A percentile compares a stretch with the other conserved stretches of the same genome.
Conservation (phyloP, 2,888 invertebrate species). For the Lissonota sp. region DNA sequence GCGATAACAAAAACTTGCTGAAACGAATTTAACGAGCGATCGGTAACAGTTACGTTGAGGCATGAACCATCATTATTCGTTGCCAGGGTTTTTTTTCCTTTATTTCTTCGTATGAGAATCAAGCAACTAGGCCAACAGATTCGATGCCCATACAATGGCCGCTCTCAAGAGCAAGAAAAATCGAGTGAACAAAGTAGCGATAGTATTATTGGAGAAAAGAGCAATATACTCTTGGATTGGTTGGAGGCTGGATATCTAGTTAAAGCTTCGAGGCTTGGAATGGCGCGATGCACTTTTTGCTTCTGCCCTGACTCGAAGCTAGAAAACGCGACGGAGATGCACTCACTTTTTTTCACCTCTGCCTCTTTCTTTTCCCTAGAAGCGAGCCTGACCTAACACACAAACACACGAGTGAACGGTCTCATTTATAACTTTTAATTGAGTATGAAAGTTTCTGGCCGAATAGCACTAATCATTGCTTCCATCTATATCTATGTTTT, state of each 20-base stretch:
- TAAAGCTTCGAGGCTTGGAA: slow-evolving; percentile 55
- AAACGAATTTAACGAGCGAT: not conserved
- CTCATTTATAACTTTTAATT: slow-evolving; percentile 81
- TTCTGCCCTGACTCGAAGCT: slow-evolving; percentile 22
- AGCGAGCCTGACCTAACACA: slow-evolving; percentile 27
- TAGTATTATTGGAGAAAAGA: not conserved
- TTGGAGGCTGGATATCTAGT: slow-evolving; percentile 2
- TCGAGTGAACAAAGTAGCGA: not conserved
- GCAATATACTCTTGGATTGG: not conserved
- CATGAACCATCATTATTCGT: too few relatives aligned
- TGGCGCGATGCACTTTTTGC: slow-evolving; percentile 51
- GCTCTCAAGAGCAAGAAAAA: not conserved
- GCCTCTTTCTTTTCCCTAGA: slow-evolving; percentile 2
- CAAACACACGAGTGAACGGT: slow-evolving; percentile 68
- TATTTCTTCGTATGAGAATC: not conserved
- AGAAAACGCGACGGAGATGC: slow-evolving; percentile 34
- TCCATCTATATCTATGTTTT: slow-evolving; percentile 58
- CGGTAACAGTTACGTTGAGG: not conserved
- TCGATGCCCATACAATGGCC: not conserved
- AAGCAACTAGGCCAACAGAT: not conserved
- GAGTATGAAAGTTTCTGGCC: slow-evolving; percentile 76
- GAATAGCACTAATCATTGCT: slow-evolving; percentile 72
- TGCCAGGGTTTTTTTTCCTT: too few relatives aligned
- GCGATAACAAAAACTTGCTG: not conserved
- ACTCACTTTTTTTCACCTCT: slow-evolving; percentile 8